These are phyloP conservation scores for Notolabrus celidotus DNA, from an alignment of 2,797 vertebrate species.

Conservation along the genomic window DNA sequence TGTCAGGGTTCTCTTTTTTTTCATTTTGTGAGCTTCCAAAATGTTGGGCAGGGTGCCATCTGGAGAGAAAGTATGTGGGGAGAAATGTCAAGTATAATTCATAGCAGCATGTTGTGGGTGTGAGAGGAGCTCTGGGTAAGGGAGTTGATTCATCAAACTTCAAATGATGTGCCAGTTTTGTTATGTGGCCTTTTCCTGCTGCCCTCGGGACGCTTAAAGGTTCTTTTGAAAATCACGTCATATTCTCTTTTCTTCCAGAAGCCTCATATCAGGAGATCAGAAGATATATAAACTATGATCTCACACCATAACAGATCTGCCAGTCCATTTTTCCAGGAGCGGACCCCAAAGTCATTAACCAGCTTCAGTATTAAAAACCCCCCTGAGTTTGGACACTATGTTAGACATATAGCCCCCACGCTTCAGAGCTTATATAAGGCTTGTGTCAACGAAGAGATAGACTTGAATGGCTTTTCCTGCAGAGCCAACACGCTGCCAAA, in stretches of 20 bases:
- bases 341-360: slow-evolving; percentile 57
- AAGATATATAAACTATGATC: slow-evolving; percentile 27
- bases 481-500: slow-evolving; percentile 64
- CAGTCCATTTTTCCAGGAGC: slow-evolving; percentile 12
- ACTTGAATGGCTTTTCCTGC: slow-evolving; percentile 52
- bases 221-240: slow-evolving; percentile 10
- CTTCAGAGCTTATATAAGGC: slow-evolving; percentile 47
- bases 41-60: slow-evolving; percentile 57
- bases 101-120: slow-evolving; percentile 59
- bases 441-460: slow-evolving; percentile 50
- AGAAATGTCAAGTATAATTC: slow-evolving; percentile 66
- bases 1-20: neutral
- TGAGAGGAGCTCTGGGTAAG: slow-evolving; percentile 52
- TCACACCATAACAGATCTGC: slow-evolving; percentile 12
- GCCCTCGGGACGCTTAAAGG: slow-evolving; percentile 2
- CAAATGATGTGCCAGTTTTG: slow-evolving; percentile 44
- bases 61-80: slow-evolving; percentile 56
- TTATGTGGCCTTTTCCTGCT: slow-evolving; percentile 10
- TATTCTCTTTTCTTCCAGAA: neutral
- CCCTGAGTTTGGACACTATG: slow-evolving; percentile 35
- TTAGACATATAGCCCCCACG: slow-evolving; percentile 39
- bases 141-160: slow-evolving; percentile 62
- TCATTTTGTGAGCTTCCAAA: slow-evolving; percentile 51
- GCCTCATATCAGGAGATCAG: slow-evolving; percentile 3
- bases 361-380: slow-evolving; percentile 46